These are phyloP conservation scores for Zaprionus taronus DNA, from an alignment of 1,140 invertebrate genomes.

Conservation along the genomic window DNA sequence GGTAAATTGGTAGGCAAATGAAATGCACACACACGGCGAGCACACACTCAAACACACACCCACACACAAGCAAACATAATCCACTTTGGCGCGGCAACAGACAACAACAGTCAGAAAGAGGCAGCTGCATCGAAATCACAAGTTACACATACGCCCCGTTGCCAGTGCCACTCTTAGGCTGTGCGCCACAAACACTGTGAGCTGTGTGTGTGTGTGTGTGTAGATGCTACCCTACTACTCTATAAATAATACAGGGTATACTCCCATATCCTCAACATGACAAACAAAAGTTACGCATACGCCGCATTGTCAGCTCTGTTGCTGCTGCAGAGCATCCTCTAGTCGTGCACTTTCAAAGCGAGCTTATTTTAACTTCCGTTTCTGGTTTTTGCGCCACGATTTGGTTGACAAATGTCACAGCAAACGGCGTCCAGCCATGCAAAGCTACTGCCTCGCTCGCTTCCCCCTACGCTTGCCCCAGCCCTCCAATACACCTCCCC, in stretches of 20 bases:
- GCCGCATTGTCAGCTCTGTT: neutral
- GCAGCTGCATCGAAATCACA: slow-evolving; percentile 47
- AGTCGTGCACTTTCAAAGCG: neutral
- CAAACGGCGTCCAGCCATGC: slow-evolving; percentile 45
- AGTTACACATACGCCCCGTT: slow-evolving; percentile 78
- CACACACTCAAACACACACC: neutral
- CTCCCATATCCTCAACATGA: too few species aligned
- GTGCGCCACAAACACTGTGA: neutral
- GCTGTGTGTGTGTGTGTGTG: neutral
- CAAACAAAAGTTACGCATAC: neutral
- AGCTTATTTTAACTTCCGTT: slow-evolving; percentile 26
- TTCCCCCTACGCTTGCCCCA: neutral
- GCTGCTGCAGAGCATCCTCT: neutral
- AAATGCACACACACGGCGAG: slow-evolving; percentile 45
- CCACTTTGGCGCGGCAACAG: slow-evolving; percentile 59
- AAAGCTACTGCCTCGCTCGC: slow-evolving; percentile 3
- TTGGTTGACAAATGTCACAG: slow-evolving; percentile 75
- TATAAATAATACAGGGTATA: neutral
- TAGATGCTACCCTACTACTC: neutral
- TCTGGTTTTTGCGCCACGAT: slow-evolving; percentile 45
- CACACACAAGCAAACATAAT: slow-evolving; percentile 58
- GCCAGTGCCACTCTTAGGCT: slow-evolving; percentile 8
- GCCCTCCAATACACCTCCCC: slow-evolving; percentile 8
- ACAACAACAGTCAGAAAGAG: slow-evolving; percentile 19
- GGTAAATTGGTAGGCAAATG: slow-evolving; percentile 64